A percentile compares a stretch with the other conserved stretches of the same genome.
phyloP scores from a whole-genome alignment of 2,888 invertebrate species.

The Chrysolina oricalcia region DNA sequence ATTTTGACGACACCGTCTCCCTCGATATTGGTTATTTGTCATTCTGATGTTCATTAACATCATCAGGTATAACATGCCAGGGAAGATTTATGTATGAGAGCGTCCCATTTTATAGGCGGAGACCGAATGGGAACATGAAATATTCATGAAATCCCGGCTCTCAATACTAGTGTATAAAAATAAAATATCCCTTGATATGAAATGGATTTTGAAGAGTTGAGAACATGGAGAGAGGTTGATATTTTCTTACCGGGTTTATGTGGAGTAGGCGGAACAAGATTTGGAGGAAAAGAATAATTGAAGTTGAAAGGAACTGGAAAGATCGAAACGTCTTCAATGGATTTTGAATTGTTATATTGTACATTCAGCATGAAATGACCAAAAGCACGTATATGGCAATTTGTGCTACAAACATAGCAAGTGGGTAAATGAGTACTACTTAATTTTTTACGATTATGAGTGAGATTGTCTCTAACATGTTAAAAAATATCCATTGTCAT shows the following conservation, averaged over 20 bases:
- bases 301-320: too few relatives aligned
- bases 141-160: slow-evolving; percentile 34
- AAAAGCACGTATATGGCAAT: too few relatives aligned
- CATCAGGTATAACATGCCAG: slow-evolving; percentile 45
- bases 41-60: slow-evolving; percentile 50
- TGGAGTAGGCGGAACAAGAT: too few relatives aligned
- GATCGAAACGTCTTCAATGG: too few relatives aligned
- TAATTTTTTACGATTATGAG: too few relatives aligned
- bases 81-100: slow-evolving; percentile 41
- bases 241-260: not conserved
- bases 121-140: slow-evolving; percentile 21
- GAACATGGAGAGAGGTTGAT: not conserved
- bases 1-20: slow-evolving; percentile 42
- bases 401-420: too few relatives aligned
- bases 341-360: too few relatives aligned
- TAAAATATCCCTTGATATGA: not conserved
- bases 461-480: too few relatives aligned
- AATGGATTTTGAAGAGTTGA: slow-evolving; percentile 2
- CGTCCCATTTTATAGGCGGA: slow-evolving; percentile 23
- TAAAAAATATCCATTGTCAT: too few relatives aligned
- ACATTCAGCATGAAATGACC: too few relatives aligned
- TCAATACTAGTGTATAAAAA: slow-evolving; percentile 29
- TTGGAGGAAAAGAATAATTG: too few relatives aligned
- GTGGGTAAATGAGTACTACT: too few relatives aligned
- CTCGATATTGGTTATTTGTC: slow-evolving; percentile 49